phyloP scores from a whole-genome alignment of 1,140 invertebrate species.

The Cotesia glomerata region DNA sequence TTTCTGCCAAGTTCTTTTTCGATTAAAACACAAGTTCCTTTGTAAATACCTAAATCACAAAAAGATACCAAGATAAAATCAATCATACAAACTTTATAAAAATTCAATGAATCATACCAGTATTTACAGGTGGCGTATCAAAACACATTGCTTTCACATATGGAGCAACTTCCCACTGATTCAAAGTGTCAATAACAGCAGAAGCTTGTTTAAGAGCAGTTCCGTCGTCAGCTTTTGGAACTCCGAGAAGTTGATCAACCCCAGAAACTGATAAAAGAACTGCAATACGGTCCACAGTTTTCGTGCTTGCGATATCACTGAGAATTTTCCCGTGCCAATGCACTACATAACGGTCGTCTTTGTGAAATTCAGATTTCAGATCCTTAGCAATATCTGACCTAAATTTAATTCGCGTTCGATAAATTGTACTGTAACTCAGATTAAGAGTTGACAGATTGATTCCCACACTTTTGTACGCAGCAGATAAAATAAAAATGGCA shows the following conservation, averaged over 20 bases:
- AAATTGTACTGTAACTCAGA: neutral
- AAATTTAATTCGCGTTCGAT: neutral
- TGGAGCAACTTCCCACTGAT: slow-evolving; percentile 23
- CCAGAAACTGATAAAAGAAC: slow-evolving; percentile 39
- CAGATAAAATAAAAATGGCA: slow-evolving; percentile 37
- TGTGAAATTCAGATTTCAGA: slow-evolving; percentile 35
- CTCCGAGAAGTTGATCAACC: slow-evolving; percentile 39
- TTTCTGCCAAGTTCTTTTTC: slow-evolving; percentile 21
- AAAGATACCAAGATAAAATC: too few species aligned
- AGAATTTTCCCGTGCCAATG: slow-evolving; percentile 33
- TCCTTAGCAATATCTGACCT: slow-evolving; percentile 31
- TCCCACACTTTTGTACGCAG: slow-evolving; percentile 36
- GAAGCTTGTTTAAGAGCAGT: slow-evolving; percentile 36
- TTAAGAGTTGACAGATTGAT: slow-evolving; percentile 16
- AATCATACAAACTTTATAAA: too few species aligned
- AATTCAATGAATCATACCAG: slow-evolving; percentile 3
- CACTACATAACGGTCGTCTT: neutral
- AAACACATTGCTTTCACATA: slow-evolving; percentile 32
- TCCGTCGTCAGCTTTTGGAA: slow-evolving; percentile 41
- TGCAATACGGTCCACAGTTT: slow-evolving; percentile 43
- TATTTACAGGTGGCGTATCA: slow-evolving; percentile 30
- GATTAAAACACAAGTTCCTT: slow-evolving; percentile 21
- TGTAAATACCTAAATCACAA: neutral
- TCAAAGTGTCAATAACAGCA: slow-evolving; percentile 35
- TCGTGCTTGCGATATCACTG: slow-evolving; percentile 37